phyloP scores from a whole-genome alignment of 2,113 vertebrate species.

The Antidorcas marsupialis region DNA sequence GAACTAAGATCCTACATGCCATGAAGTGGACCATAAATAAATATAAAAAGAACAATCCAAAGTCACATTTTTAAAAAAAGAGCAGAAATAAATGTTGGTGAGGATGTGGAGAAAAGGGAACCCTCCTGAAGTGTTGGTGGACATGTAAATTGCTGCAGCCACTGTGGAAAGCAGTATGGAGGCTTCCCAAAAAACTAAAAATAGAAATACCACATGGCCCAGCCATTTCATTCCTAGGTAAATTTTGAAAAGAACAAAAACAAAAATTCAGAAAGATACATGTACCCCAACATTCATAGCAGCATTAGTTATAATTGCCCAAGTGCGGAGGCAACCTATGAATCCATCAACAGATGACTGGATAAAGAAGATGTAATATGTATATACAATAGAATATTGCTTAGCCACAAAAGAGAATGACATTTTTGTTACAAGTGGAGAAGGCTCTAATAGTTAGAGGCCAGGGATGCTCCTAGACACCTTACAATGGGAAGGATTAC shows the following conservation, averaged over 20 bases:
- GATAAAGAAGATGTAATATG: neutral
- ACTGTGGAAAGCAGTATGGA: neutral
- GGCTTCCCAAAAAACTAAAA: neutral
- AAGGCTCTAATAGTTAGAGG: neutral
- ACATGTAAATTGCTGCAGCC: neutral
- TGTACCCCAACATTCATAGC: neutral
- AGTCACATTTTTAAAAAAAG: neutral
- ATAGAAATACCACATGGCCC: neutral
- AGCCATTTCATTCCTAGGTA: neutral
- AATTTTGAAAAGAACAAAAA: neutral
- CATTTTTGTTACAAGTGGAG: neutral
- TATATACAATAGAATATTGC: neutral
- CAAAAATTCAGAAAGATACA: neutral
- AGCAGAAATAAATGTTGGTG: neutral
- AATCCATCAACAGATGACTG: neutral
- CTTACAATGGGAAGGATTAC: neutral
- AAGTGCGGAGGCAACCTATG: neutral
- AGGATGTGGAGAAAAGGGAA: neutral
- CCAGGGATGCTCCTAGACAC: neutral
- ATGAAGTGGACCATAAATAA: neutral
- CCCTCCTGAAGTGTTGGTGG: neutral
- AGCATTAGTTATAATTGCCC: neutral
- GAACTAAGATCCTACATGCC: neutral
- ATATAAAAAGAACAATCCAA: neutral
- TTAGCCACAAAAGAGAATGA: neutral